phyloP scores from a whole-genome alignment of 1,140 invertebrate genomes.

The Diploscapter pachys region DNA sequence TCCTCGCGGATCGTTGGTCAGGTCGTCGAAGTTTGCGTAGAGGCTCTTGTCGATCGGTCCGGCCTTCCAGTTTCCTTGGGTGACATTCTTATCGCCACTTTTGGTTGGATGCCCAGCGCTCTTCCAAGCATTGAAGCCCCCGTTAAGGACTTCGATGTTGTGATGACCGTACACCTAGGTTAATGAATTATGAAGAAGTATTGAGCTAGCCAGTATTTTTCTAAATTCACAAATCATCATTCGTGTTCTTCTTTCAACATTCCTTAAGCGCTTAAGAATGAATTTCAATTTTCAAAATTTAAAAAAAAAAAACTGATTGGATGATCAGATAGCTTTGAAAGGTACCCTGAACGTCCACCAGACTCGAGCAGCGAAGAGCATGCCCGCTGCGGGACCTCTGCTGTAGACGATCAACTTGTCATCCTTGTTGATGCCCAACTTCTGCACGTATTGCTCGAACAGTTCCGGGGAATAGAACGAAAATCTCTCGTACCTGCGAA shows the following conservation, averaged over 20 bases:
- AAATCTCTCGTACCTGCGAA: conserved; percentile 35
- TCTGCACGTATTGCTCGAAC: conserved; percentile 47
- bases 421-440: conserved; percentile 44
- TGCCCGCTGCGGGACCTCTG: conserved; percentile 48
- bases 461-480: conserved; percentile 46
- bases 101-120: conserved; percentile 12
- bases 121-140: conserved; percentile 30
- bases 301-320: not conserved
- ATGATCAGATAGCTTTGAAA: too few species aligned
- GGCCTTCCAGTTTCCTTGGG: conserved; percentile 5
- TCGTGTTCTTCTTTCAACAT: not conserved
- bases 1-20: not conserved
- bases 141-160: conserved; percentile 16
- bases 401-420: conserved; percentile 52
- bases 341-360: conserved; percentile 24
- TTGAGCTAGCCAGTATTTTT: not conserved
- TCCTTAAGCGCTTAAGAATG: not conserved
- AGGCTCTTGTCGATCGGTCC: conserved; percentile 7
- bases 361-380: conserved; percentile 47
- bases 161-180: conserved; percentile 7
- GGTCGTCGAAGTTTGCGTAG: conserved; percentile 18
- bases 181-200: not conserved
- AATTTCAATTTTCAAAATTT: not conserved
- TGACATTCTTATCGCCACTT: not conserved
- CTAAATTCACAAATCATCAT: not conserved